Evolutionary conservation across 2,797 vertebrate species (phyloP).

Genomic region (Pipistrellus nathusii): DNA sequence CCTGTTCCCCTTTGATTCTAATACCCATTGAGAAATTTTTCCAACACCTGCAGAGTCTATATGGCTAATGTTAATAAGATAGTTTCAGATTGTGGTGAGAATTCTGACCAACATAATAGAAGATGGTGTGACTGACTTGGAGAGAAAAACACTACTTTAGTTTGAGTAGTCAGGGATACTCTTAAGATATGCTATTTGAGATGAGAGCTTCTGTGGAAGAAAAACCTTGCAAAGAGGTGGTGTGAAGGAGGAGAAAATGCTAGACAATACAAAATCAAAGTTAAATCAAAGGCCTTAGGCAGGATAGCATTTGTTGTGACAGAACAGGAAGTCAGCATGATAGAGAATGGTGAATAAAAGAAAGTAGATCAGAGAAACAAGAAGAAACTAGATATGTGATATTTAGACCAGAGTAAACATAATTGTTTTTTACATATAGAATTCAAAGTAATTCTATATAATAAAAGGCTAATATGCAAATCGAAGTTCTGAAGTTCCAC

Average conservation of each 20-base stretch:
- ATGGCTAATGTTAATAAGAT: not conserved
- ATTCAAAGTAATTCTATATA: not conserved
- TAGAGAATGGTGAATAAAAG: not conserved
- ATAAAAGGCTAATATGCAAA: no score
- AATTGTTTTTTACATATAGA: not conserved
- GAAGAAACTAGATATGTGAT: not conserved
- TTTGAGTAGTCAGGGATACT: not conserved
- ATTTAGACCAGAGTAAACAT: not conserved
- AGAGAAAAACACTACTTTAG: not conserved
- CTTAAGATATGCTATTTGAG: not conserved
- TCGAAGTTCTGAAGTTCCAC: no score
- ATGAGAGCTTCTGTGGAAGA: not conserved
- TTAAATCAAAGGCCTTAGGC: not conserved
- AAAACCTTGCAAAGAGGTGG: not conserved
- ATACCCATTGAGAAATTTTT: not conserved
- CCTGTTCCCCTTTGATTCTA: not conserved
- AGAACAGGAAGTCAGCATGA: not conserved
- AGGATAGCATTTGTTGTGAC: not conserved
- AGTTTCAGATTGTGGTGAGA: not conserved
- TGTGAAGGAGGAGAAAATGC: not conserved
- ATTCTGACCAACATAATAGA: conserved; percentile 4
- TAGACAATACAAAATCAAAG: not conserved
- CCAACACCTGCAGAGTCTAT: not conserved
- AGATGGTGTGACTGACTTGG: not conserved
- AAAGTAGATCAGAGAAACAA: not conserved